Conservation (phyloP, 2,888 invertebrate genomes). For the Andricus quercusramuli region DNA sequence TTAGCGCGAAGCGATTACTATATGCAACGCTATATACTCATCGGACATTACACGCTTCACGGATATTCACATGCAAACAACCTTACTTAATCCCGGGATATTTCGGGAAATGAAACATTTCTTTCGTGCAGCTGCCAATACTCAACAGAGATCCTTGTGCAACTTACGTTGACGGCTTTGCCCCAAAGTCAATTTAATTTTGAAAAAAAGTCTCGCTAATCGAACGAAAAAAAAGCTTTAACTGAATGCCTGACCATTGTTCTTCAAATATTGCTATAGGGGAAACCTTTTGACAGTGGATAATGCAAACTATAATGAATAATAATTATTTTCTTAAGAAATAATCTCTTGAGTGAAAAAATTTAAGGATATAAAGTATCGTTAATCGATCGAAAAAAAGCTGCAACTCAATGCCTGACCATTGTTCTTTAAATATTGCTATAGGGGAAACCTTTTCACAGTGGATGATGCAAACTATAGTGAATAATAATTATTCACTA, state of each 20-base stretch:
- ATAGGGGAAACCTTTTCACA: too few species aligned
- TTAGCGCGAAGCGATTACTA: slow-evolving; percentile 41
- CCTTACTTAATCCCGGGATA: slow-evolving; percentile 48
- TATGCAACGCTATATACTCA: background rate
- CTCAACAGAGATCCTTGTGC: slow-evolving; percentile 31
- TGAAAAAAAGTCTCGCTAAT: background rate
- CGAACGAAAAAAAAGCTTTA: background rate
- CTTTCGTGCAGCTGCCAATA: slow-evolving; percentile 44
- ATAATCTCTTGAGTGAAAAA: too few species aligned
- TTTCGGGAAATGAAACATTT: slow-evolving; percentile 55
- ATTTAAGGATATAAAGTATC: background rate
- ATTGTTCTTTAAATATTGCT: background rate
- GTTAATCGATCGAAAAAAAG: background rate
- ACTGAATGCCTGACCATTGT: background rate
- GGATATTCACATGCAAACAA: slow-evolving; percentile 47
- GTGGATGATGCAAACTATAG: too few species aligned
- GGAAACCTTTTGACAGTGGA: too few species aligned
- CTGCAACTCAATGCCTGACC: background rate
- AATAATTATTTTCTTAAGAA: too few species aligned
- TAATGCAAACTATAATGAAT: too few species aligned
- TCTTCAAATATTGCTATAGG: background rate
- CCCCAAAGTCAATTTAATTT: slow-evolving; percentile 30
- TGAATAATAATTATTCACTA: too few species aligned
- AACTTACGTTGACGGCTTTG: slow-evolving; percentile 18
- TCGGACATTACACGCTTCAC: slow-evolving; percentile 49